Base-by-base conservation (phyloP, 1,140 invertebrate genomes). In the Choristoneura fumiferana region DNA sequence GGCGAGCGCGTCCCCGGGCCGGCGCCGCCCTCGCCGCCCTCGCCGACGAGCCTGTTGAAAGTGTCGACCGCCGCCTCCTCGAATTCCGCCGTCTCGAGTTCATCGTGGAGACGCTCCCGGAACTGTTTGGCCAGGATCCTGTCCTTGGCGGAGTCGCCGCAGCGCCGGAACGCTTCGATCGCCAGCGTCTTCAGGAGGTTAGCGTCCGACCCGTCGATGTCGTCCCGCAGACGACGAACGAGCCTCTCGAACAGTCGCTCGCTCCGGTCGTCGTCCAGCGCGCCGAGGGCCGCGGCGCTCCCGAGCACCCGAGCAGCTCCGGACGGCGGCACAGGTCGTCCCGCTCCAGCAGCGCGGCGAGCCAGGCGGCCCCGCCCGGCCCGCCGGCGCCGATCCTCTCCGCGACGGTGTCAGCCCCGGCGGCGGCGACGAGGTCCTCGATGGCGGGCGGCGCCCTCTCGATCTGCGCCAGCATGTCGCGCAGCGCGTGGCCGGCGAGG, bases 11-110 rank as follows among this genome's bases (percentile, higher is more conserved):
- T 65, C 86, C 76, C 40, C 60, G 49, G 54, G 76, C 64, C 18
- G 67, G 54, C 12, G 69, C 57, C 4, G 60, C 53, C 39, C 81
- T 74, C n/a, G n/a, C n/a, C n/a, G n/a, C n/a, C n/a, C n/a, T n/a
- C n/a, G n/a, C n/a, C n/a, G n/a, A n/a, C n/a, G 17, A 82, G 57
- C 69, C 86, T 87, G 60, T 89, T 89, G 49, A 89, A 86, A 64
- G 68, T 76, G 67, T 82, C 73, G 45, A 62, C 82, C 17, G 70
- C 54, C 60, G 69, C 73, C 14, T 38, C 57, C 40, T 62, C 49
- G 57, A 83, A 87, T 10, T 78, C 69, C 53, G 54, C 18, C 43
- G 57, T 73, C 56, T 73, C 65, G 4, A 76, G 69, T 49, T 60
- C 63, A 60, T 87, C 62, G 49, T 69, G 62, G 13, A 85, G 79